Evolutionary conservation across 2,888 invertebrate species (phyloP).

Genomic region (Zelleria hepariella): DNA sequence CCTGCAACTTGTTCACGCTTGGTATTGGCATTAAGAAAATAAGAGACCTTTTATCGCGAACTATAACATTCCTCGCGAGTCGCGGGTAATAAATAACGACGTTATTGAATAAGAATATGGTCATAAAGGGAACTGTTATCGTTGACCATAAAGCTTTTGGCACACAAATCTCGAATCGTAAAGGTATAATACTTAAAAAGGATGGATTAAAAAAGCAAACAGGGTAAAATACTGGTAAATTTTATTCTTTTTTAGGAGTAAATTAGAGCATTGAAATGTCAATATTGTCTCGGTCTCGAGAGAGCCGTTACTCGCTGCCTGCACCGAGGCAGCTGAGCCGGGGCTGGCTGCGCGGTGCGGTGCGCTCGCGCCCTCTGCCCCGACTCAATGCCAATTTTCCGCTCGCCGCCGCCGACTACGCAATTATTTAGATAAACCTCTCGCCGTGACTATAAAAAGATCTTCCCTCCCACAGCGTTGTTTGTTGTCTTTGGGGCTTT

Average conservation of each 20-base stretch:
- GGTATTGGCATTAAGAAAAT: constrained; percentile 23
- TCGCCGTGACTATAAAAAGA: constrained; percentile 71
- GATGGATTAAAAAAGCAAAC: background rate
- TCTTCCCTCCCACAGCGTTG: constrained; percentile 56
- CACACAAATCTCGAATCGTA: constrained; percentile 1
- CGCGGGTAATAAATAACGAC: constrained; percentile 32
- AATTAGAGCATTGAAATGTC: constrained; percentile 12
- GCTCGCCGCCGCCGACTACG: constrained; percentile 68
- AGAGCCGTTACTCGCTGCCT: background rate
- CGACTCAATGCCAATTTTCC: constrained; percentile 66
- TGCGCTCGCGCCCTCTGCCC: constrained; percentile 16
- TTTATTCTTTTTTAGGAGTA: background rate
- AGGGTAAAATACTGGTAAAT: background rate
- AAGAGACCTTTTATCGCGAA: constrained; percentile 30
- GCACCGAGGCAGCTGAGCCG: background rate
- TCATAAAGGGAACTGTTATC: constrained; percentile 29
- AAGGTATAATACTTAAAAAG: constrained; percentile 5
- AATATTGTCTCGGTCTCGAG: constrained; percentile 11
- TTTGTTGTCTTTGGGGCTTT: constrained; percentile 71
- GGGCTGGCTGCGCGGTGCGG: constrained; percentile 17
- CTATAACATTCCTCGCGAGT: constrained; percentile 20
- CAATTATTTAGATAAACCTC: constrained; percentile 73
- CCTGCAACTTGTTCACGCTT: constrained; percentile 22
- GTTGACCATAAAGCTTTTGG: constrained; percentile 17
- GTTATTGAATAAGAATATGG: constrained; percentile 35